These are phyloP conservation scores for Momotus momota DNA, from an alignment of 2,797 vertebrate species.

Conservation along the genomic window DNA sequence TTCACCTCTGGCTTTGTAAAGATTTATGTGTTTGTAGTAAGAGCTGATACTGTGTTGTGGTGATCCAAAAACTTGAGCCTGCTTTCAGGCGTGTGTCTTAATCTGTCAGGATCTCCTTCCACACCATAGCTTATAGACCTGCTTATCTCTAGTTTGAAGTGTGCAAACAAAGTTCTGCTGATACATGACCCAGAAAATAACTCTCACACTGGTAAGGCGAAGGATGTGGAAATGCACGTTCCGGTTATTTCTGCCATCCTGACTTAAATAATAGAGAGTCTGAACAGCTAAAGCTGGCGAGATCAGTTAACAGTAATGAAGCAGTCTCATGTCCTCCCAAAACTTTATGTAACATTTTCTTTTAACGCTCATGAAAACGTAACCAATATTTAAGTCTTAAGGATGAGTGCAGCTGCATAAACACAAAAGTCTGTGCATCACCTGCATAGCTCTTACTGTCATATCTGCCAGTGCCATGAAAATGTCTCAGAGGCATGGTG, in stretches of 20 bases:
- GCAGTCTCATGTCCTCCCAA: not conserved
- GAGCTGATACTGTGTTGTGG: not conserved
- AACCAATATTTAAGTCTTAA: not conserved
- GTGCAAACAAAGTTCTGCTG: not conserved
- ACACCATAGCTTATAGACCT: not conserved
- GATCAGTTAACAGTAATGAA: not conserved
- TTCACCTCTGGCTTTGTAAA: conserved; percentile 8
- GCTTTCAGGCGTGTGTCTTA: not conserved
- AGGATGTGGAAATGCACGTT: not conserved
- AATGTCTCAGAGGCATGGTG: not conserved
- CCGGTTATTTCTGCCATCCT: not conserved
- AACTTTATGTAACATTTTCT: not conserved
- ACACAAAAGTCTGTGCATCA: not conserved
- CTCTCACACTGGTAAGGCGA: not conserved
- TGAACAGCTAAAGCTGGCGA: not conserved
- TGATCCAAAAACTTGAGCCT: not conserved
- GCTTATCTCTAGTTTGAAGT: not conserved
- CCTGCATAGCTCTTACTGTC: not conserved
- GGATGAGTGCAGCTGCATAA: not conserved
- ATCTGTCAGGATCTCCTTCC: not conserved
- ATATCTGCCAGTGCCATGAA: rapidly evolving
- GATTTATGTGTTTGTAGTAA: conserved; percentile 1
- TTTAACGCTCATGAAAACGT: not conserved
- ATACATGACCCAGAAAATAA: not conserved
- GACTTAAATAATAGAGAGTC: not conserved